These are phyloP conservation scores for Atrichornis clamosus DNA, from an alignment of 2,113 vertebrate species.

Conservation along the genomic window DNA sequence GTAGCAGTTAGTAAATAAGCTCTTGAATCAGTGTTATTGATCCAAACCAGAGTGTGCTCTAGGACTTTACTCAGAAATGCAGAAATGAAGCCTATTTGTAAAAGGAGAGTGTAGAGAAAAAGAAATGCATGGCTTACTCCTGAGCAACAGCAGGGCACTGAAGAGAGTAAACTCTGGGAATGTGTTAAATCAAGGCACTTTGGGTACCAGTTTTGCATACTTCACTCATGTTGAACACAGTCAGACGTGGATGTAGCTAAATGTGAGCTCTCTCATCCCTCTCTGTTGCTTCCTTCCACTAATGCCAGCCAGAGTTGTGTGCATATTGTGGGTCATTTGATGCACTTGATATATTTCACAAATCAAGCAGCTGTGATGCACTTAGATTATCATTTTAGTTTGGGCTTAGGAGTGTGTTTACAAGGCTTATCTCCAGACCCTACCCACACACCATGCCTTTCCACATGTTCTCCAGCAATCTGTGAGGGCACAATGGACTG, in stretches of 20 bases:
- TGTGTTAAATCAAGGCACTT: background rate
- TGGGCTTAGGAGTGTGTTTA: background rate
- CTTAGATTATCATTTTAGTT: background rate
- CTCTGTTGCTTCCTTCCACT: background rate
- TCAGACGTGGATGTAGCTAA: background rate
- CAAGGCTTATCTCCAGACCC: background rate
- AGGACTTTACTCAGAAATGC: background rate
- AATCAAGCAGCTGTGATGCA: background rate
- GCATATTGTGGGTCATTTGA: background rate
- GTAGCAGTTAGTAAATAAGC: background rate
- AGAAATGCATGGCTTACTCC: background rate
- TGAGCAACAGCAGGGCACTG: background rate
- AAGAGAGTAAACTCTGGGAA: background rate
- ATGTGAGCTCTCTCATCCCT: background rate
- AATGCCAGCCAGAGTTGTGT: background rate
- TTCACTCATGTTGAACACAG: background rate
- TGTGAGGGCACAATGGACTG: background rate
- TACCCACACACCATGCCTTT: background rate
- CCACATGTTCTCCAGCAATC: accelerated
- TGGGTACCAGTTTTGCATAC: background rate
- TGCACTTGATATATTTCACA: background rate
- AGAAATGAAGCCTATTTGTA: background rate
- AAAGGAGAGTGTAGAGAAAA: background rate
- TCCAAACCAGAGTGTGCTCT: background rate
- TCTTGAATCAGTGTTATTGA: constrained; percentile 12